phyloP scores from a whole-genome alignment of 2,113 vertebrate species.

The Indicator maculatus region DNA sequence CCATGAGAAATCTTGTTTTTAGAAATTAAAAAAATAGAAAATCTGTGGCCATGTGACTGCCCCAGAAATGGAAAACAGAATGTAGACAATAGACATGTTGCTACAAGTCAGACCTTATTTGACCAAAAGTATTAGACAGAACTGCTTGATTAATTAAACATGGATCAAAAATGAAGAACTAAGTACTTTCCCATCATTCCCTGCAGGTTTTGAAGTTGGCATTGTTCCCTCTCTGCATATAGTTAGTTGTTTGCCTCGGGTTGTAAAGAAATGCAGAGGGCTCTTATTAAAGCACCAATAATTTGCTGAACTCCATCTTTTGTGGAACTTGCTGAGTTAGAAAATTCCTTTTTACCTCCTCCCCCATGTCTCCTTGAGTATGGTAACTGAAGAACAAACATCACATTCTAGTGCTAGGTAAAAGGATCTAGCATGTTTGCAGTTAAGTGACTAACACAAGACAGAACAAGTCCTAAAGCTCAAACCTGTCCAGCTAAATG shows the following conservation, averaged over 20 bases:
- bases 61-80: background rate
- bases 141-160: constrained; percentile 40
- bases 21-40: background rate
- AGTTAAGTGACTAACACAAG: constrained; percentile 4
- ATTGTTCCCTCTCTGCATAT: background rate
- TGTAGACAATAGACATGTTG: background rate
- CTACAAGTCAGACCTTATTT: constrained; percentile 29
- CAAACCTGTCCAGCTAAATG: background rate
- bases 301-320: constrained; percentile 47
- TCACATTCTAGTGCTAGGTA: background rate
- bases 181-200: background rate
- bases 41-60: background rate
- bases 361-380: background rate
- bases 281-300: constrained; percentile 41
- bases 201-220: constrained; percentile 44
- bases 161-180: background rate
- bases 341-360: constrained; percentile 40
- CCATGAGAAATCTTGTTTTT: too few relatives aligned
- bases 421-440: background rate
- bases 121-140: background rate
- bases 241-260: constrained; percentile 3
- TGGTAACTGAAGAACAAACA: constrained; percentile 28
- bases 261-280: constrained; percentile 8
- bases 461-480: constrained; percentile 32
- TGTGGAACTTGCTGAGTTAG: constrained; percentile 45